Evolutionary conservation across 2,797 vertebrate species (phyloP).

Genomic region (Helarctos malayanus): DNA sequence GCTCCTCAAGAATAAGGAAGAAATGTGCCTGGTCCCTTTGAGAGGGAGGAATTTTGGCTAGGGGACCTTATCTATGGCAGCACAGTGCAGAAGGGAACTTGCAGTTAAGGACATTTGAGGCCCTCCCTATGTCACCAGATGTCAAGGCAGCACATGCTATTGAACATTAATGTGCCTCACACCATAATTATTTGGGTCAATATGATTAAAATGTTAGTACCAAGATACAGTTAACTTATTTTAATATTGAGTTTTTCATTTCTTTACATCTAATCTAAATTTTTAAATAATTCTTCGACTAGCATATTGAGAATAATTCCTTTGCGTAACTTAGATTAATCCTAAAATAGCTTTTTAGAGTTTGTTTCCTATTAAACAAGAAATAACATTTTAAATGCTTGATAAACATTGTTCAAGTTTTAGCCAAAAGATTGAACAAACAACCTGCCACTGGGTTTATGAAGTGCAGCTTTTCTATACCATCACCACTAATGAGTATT

Average conservation of each 20-base stretch:
- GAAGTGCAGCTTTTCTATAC: not conserved
- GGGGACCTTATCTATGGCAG: not conserved
- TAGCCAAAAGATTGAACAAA: not conserved
- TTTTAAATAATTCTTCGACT: not conserved
- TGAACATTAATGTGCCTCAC: not conserved
- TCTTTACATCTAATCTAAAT: not conserved
- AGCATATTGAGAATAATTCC: not conserved
- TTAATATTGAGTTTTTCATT: not conserved
- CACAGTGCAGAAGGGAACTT: not conserved
- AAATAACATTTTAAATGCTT: not conserved
- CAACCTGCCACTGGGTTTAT: not conserved
- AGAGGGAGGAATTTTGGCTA: not conserved
- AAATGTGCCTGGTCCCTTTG: not conserved
- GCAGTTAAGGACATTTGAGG: not conserved
- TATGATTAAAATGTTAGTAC: not conserved
- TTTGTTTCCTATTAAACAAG: not conserved
- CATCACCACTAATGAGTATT: not conserved
- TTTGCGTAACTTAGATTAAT: not conserved
- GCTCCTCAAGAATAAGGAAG: not conserved
- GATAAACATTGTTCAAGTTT: not conserved
- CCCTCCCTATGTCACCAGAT: not conserved
- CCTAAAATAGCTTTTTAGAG: not conserved
- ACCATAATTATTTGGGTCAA: not conserved
- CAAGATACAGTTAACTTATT: not conserved
- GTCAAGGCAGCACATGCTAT: not conserved